Conservation (phyloP, 2,113 vertebrate species). For the Uria lomvia region DNA sequence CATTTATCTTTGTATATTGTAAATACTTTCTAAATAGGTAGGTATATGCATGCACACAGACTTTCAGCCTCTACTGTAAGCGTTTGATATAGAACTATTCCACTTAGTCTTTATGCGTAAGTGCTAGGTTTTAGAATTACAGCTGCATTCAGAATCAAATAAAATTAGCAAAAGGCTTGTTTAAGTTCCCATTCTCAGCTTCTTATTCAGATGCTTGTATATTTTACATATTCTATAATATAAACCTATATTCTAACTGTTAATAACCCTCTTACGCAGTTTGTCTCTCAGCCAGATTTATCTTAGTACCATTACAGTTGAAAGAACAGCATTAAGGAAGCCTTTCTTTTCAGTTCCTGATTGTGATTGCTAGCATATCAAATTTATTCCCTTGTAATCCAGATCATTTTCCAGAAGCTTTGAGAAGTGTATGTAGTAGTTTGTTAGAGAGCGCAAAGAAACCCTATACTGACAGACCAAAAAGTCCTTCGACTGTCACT, state of each 20-base stretch:
- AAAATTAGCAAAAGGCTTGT: constrained; percentile 55
- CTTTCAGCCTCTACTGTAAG: background rate
- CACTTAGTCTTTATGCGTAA: constrained; percentile 17
- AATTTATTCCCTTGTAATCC: constrained; percentile 79
- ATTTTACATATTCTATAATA: constrained; percentile 56
- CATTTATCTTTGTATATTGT: constrained; percentile 5
- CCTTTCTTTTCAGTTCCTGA: constrained; percentile 73
- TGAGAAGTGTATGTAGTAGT: constrained; percentile 70
- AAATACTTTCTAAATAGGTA: constrained; percentile 36
- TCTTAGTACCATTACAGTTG: constrained; percentile 67
- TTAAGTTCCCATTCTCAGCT: constrained; percentile 65
- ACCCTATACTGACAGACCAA: constrained; percentile 74
- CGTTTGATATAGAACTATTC: constrained; percentile 41
- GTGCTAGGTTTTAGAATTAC: constrained; percentile 50
- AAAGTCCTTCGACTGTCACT: constrained; percentile 80
- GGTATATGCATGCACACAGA: background rate
- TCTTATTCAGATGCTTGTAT: constrained; percentile 50
- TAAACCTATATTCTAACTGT: constrained; percentile 52
- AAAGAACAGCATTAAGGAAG: constrained; percentile 72
- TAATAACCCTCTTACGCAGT: constrained; percentile 31
- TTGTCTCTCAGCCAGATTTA: constrained; percentile 68
- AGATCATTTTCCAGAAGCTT: constrained; percentile 78
- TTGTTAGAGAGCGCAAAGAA: constrained; percentile 75
- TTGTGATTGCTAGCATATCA: constrained; percentile 74
- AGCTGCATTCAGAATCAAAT: constrained; percentile 48